Evolutionary conservation across 2,113 vertebrate species (phyloP).

Genomic region (Rhea pennata): DNA sequence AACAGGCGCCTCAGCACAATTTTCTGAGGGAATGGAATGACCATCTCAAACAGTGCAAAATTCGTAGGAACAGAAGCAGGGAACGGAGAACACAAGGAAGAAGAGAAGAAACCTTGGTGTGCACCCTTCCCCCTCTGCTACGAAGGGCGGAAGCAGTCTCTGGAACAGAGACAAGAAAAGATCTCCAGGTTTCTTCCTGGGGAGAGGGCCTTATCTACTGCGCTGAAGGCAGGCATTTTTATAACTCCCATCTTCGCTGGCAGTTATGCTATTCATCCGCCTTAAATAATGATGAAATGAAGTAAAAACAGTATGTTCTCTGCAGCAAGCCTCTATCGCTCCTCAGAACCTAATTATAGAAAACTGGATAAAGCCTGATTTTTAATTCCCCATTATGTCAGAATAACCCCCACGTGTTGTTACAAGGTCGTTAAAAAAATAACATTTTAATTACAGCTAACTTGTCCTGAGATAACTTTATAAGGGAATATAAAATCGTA

Average conservation of each 20-base stretch:
- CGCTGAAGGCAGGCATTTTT: background rate
- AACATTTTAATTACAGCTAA: background rate
- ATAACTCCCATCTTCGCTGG: background rate
- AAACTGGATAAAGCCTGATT: background rate
- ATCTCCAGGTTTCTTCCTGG: background rate
- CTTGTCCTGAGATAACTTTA: background rate
- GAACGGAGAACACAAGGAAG: background rate
- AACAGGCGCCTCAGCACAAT: fast-evolving
- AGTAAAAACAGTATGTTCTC: background rate
- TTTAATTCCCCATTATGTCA: background rate
- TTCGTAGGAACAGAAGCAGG: background rate
- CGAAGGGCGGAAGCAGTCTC: background rate
- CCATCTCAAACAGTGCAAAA: background rate
- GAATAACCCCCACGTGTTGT: background rate
- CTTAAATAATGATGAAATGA: background rate
- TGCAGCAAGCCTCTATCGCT: background rate
- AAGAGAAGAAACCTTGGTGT: background rate
- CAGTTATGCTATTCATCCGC: background rate
- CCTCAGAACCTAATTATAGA: background rate
- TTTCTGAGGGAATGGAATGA: background rate
- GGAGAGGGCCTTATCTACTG: background rate
- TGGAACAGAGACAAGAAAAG: background rate
- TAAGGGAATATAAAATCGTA: background rate
- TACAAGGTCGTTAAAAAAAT: background rate
- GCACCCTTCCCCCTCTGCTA: background rate